phyloP scores from a whole-genome alignment of 2,113 vertebrate species.

The Benitochromis conjunctus region DNA sequence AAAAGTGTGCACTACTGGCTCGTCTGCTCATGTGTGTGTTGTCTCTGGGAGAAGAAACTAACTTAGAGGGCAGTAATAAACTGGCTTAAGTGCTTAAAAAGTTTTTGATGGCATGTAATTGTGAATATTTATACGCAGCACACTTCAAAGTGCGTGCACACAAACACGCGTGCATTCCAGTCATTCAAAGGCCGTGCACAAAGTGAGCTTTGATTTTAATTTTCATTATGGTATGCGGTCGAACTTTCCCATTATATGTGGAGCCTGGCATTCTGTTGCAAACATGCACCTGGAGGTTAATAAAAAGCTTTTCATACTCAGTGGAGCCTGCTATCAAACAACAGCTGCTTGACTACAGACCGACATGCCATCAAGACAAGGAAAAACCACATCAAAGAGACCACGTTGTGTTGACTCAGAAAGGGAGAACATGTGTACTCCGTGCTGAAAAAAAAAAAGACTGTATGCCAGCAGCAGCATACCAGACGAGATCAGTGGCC shows the following conservation, averaged over 20 bases:
- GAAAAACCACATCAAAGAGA: conserved; percentile 43
- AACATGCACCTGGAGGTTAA: conserved; percentile 55
- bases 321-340: conserved; percentile 34
- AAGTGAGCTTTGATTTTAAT: neutral
- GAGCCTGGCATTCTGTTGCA: conserved; percentile 3
- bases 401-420: conserved; percentile 11
- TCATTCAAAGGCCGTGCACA: neutral
- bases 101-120: neutral
- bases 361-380: conserved; percentile 5
- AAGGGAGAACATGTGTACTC: conserved; percentile 5
- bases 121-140: neutral
- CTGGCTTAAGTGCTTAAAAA: neutral
- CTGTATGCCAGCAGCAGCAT: neutral
- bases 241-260: conserved; percentile 28
- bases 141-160: neutral
- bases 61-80: neutral
- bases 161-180: neutral
- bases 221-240: neutral
- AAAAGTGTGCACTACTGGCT: neutral
- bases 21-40: neutral
- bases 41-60: neutral
- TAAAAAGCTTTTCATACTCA: conserved; percentile 50
- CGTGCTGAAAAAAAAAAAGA: neutral
- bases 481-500: neutral
- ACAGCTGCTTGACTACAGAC: conserved; percentile 45